These are phyloP conservation scores for Piscicola geometra DNA, from an alignment of 2,888 invertebrate species.

Conservation along the genomic window DNA sequence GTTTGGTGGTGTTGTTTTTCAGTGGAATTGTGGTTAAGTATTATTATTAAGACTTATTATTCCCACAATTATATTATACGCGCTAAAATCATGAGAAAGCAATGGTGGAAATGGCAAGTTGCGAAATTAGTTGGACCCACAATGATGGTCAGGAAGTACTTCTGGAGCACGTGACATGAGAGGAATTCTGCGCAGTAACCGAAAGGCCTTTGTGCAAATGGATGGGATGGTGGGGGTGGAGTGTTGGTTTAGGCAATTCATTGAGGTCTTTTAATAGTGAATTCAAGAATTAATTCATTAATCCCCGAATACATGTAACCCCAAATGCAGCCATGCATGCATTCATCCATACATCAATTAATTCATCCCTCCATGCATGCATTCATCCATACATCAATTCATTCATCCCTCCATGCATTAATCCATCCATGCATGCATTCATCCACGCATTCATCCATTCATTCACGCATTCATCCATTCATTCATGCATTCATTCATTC, in stretches of 20 bases:
- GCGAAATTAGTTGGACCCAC: conserved; percentile 64
- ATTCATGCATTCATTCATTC: too few species aligned
- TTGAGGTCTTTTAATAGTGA: too few species aligned
- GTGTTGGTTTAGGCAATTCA: neutral
- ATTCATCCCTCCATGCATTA: too few species aligned
- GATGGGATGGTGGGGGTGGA: neutral
- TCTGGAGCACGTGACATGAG: conserved; percentile 81
- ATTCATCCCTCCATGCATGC: neutral
- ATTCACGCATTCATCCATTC: too few species aligned
- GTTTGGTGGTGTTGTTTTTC: too few species aligned
- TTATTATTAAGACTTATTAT: too few species aligned
- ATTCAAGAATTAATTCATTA: neutral
- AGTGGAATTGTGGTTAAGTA: too few species aligned
- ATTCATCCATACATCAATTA: neutral
- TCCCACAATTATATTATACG: too few species aligned
- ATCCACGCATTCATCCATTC: neutral
- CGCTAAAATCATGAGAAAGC: too few species aligned
- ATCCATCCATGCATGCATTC: conserved; percentile 14
- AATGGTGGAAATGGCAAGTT: too few species aligned
- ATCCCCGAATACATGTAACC: neutral
- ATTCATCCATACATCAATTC: too few species aligned
- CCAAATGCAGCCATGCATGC: too few species aligned
- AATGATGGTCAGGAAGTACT: conserved; percentile 84
- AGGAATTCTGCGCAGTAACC: conserved; percentile 85
- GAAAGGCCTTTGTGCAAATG: conserved; percentile 67